These are phyloP conservation scores for Campoplex nolae DNA, from an alignment of 2,888 invertebrate species.

Conservation along the genomic window DNA sequence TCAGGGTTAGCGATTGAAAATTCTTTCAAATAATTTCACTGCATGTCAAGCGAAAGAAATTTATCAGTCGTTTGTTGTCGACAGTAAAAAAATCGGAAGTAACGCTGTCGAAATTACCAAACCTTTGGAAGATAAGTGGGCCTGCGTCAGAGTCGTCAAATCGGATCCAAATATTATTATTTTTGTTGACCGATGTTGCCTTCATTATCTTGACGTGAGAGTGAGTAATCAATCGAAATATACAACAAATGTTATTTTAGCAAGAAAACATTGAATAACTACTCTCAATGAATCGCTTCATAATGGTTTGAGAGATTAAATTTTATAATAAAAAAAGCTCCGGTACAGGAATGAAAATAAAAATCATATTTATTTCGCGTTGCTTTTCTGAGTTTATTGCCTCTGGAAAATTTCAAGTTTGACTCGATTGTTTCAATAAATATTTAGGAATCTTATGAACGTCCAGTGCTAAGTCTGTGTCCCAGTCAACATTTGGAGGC, in stretches of 20 bases:
- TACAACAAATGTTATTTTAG: not conserved
- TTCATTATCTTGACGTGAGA: slow-evolving; percentile 79
- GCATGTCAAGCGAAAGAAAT: not conserved
- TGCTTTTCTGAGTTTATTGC: not conserved
- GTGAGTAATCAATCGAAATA: slow-evolving; percentile 65
- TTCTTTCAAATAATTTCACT: not conserved
- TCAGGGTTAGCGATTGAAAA: slow-evolving; percentile 72
- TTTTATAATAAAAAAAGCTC: no score
- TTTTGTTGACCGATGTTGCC: slow-evolving; percentile 79
- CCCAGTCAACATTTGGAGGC: slow-evolving; percentile 77
- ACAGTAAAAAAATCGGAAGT: slow-evolving; percentile 71
- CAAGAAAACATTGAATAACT: not conserved
- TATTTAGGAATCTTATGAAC: slow-evolving; percentile 72
- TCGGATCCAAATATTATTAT: slow-evolving; percentile 75
- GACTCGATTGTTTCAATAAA: not conserved
- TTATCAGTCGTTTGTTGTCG: slow-evolving; percentile 10
- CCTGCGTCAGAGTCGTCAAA: slow-evolving; percentile 76
- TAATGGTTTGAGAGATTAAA: not conserved
- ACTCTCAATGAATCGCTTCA: not conserved
- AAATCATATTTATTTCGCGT: no score
- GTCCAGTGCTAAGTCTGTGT: slow-evolving; percentile 77
- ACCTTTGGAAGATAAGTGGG: slow-evolving; percentile 77
- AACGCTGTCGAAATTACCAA: slow-evolving; percentile 47
- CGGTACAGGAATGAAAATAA: no score
- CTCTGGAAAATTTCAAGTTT: not conserved